phyloP scores from a whole-genome alignment of 2,888 invertebrate species.

The Eugnorisma glareosa region DNA sequence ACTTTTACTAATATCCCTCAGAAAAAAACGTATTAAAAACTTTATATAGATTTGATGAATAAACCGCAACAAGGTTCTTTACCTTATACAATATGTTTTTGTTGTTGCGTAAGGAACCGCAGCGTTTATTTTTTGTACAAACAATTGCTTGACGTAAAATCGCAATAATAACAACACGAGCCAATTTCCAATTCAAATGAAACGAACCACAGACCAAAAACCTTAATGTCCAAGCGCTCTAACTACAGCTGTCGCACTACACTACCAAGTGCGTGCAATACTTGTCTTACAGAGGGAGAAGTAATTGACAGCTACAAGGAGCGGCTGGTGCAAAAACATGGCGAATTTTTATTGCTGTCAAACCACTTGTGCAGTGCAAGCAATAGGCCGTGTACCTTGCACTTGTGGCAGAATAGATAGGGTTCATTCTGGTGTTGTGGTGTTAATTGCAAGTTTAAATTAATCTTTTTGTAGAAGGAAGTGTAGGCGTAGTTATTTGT shows the following conservation, averaged over 20 bases:
- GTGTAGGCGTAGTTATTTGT: not conserved
- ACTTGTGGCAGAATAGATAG: constrained; percentile 44
- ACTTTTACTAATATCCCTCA: too few species aligned
- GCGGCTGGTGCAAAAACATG: constrained; percentile 86
- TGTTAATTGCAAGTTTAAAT: constrained; percentile 48
- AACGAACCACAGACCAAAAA: not conserved
- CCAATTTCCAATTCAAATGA: not conserved
- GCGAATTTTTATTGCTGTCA: constrained; percentile 86
- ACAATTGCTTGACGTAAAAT: too few species aligned
- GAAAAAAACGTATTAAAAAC: too few species aligned
- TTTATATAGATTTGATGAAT: too few species aligned
- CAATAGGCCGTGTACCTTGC: constrained; percentile 43
- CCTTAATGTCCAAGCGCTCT: constrained; percentile 11
- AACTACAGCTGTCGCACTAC: constrained; percentile 66
- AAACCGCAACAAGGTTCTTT: too few species aligned
- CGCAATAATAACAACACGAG: too few species aligned
- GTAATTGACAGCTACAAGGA: constrained; percentile 86
- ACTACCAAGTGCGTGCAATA: constrained; percentile 77
- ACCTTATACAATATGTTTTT: too few species aligned
- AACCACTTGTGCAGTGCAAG: constrained; percentile 75
- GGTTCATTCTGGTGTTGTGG: constrained; percentile 32
- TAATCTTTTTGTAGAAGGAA: constrained; percentile 22
- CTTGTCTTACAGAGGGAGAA: constrained; percentile 80
- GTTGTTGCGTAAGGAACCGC: too few species aligned
- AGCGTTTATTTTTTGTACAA: too few species aligned